These are phyloP conservation scores for Hermatobates lingyangjiaoensis DNA, from an alignment of 1,140 invertebrate genomes.

Conservation along the genomic window DNA sequence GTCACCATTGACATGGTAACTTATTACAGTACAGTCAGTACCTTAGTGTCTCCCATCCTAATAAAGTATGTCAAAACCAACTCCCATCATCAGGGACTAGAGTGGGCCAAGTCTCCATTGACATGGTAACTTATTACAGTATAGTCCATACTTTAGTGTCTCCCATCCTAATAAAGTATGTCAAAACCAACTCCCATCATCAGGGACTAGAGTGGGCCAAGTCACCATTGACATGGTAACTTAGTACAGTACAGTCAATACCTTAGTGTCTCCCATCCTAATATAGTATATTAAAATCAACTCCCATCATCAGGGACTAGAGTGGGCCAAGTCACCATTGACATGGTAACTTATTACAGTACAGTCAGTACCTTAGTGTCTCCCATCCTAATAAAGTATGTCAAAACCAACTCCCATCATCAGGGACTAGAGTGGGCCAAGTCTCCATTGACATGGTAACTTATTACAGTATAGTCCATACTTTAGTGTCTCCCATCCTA, in stretches of 20 bases:
- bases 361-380: background rate
- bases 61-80: background rate
- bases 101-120: constrained; percentile 88
- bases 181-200: background rate
- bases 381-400: background rate
- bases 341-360: constrained; percentile 48
- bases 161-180: background rate
- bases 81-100: constrained; percentile 32
- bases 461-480: background rate
- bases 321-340: constrained; percentile 88
- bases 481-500: background rate
- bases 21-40: background rate
- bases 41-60: background rate
- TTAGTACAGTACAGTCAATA: background rate
- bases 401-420: background rate
- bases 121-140: constrained; percentile 48
- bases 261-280: background rate
- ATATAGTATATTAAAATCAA: background rate
- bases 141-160: background rate
- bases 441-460: background rate
- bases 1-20: background rate
- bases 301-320: constrained; percentile 32
- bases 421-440: background rate
- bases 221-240: background rate
- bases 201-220: background rate